A percentile compares a stretch with the other conserved stretches of the same genome.
Evolutionary conservation across 2,113 vertebrate species (phyloP).

Genomic region (Ramphastos sulfuratus): DNA sequence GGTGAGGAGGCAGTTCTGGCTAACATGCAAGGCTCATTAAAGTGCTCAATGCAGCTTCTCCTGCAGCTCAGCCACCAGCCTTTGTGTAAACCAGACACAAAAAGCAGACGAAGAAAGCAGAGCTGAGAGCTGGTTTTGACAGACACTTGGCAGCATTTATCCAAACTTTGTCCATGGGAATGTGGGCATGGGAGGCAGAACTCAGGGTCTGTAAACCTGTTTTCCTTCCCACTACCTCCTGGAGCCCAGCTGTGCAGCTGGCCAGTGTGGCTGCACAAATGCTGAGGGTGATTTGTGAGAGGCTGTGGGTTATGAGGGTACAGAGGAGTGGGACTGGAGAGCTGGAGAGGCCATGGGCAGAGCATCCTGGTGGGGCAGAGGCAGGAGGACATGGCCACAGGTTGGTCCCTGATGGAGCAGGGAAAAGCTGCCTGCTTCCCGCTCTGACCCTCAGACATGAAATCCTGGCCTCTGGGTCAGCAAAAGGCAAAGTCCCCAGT

Average conservation of each 20-base stretch:
- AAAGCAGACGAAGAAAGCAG: neutral
- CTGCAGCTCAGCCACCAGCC: neutral
- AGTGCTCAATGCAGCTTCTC: neutral
- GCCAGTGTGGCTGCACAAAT: accelerated
- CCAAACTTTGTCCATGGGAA: neutral
- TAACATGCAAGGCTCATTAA: neutral
- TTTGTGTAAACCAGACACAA: neutral
- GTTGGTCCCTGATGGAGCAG: neutral
- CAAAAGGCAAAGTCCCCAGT: constrained; percentile 27
- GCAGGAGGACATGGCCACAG: neutral
- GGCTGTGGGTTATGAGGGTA: neutral
- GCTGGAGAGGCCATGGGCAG: neutral
- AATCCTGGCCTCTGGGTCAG: accelerated
- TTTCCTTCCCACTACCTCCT: neutral
- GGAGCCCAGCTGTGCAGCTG: accelerated
- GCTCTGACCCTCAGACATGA: accelerated
- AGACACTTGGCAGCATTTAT: neutral
- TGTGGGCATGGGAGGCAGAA: neutral
- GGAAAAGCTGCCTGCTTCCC: neutral
- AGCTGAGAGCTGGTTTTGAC: neutral
- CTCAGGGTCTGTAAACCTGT: neutral
- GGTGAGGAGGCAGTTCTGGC: neutral
- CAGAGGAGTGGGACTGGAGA: neutral
- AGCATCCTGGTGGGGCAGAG: neutral
- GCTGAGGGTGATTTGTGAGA: accelerated